Conservation (phyloP, 2,888 invertebrate species). For the Nebria brevicollis region DNA sequence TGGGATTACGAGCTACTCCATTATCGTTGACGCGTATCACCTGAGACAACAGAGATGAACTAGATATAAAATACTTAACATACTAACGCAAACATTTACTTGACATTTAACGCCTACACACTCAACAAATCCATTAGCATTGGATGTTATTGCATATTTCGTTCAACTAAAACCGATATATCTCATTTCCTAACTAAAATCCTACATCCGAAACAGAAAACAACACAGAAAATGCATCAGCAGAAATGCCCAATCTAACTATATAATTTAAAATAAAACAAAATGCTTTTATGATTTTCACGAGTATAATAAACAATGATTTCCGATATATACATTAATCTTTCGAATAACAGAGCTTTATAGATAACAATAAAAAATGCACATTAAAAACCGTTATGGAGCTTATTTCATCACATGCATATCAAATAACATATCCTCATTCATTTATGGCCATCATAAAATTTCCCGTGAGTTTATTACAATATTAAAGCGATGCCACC, state of each 20-base stretch:
- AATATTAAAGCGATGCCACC: background rate
- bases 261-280: background rate
- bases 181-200: too few species aligned
- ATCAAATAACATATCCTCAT: background rate
- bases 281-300: background rate
- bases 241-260: too few species aligned
- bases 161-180: too few species aligned
- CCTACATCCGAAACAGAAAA: too few species aligned
- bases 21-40: constrained; percentile 9
- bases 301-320: background rate
- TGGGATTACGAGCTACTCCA: constrained; percentile 28
- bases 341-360: background rate
- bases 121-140: too few species aligned
- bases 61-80: background rate
- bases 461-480: background rate
- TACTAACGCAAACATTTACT: background rate
- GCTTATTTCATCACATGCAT: background rate
- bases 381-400: background rate
- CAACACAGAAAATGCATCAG: too few species aligned
- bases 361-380: background rate
- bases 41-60: background rate
- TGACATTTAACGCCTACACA: too few species aligned
- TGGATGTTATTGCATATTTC: too few species aligned
- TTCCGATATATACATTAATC: background rate
- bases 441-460: background rate